Base-by-base conservation (phyloP, 2,113 vertebrate species). In the Lagopus muta region DNA sequence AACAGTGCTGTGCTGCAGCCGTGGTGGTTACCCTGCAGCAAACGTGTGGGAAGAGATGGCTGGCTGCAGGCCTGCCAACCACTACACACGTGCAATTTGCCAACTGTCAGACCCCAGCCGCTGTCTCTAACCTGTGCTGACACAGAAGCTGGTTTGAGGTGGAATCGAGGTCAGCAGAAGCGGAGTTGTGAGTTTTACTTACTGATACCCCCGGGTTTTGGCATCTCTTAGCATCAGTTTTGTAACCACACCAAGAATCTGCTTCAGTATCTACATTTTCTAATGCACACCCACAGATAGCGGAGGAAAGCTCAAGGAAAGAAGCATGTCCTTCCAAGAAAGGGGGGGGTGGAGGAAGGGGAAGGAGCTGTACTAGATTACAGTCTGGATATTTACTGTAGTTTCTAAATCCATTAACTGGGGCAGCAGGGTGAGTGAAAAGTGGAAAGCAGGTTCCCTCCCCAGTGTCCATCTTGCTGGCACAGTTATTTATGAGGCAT, bases 371-470 rank as follows among this genome's bases (percentile, higher is more conserved):
- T 54, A 75, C 96, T 84, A 96, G 86, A 88, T 96, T 92, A 52
- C 88, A 27, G 65, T 42, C 96, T 94, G 73, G 79, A 8, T 94
- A 91, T 90, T 93, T 88, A 3, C 90, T 86, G 90, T 32, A n/a
- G 38, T 94, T 96, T 95, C 96, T 96, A 96, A 94, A 96, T 96
- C 93, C 94, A 96, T 95, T 96, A 96, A 90, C 96, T 96, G 94
- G 96, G 96, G 92, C 96, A 96, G 30, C 86, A 93, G 92, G 92
- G 95, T 96, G 96, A 90, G 93, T 96, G 92, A 74, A 66, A 43
- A 96, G 92, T 92, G 69, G 94, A 96, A 96, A 96, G 93, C 96
- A 96, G 96, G 96, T 96, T 92, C 86, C 96, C 95, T 96, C 96
- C 96, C 96, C 92, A 81, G 96, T 86, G 96, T 57, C 95, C 86